phyloP scores from a whole-genome alignment of 30 jellyfish, hydroid and myxozoan genomes.

The Aurelia aurita region DNA sequence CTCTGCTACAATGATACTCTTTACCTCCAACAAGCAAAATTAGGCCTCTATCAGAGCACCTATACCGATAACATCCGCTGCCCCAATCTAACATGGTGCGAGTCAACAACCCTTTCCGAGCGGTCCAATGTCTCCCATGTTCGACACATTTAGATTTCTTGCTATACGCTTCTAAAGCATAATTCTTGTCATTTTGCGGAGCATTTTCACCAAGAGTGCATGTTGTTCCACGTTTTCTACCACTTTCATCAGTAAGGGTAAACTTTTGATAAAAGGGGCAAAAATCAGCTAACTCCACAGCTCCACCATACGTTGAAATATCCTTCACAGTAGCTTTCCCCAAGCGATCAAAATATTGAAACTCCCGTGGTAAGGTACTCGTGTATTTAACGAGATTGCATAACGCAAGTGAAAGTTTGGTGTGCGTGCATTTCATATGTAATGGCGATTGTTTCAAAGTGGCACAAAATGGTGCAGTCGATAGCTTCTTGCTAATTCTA shows the following conservation, averaged over 20 bases:
- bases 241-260: slow-evolving; percentile 92
- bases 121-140: slow-evolving; percentile 97
- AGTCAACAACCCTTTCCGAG: slow-evolving; percentile 85
- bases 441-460: slow-evolving; percentile 93
- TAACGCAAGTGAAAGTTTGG: slow-evolving; percentile 85
- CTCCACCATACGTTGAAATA: slow-evolving; percentile 91
- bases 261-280: slow-evolving; percentile 95
- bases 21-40: slow-evolving; percentile 51
- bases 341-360: slow-evolving; percentile 85
- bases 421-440: slow-evolving; percentile 95
- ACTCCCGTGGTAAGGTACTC: slow-evolving; percentile 77
- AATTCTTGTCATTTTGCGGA: slow-evolving; percentile 72
- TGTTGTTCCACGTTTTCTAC: slow-evolving; percentile 93
- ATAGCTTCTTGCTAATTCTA: slow-evolving; percentile 63
- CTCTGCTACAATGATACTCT: slow-evolving; percentile 58
- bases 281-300: slow-evolving; percentile 93
- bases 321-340: slow-evolving; percentile 90
- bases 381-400: slow-evolving; percentile 90
- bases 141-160: slow-evolving; percentile 77
- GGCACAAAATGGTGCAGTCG: slow-evolving; percentile 97
- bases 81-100: slow-evolving; percentile 99
- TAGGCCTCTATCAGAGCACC: slow-evolving; percentile 78
- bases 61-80: slow-evolving; percentile 83
- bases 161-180: slow-evolving; percentile 84
- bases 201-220: slow-evolving; percentile 85